Evolutionary conservation across 2,113 vertebrate genomes (phyloP), one percentile per base, ranked within the genome.

Genomic region (Eretmochelys imbricata): DNA sequence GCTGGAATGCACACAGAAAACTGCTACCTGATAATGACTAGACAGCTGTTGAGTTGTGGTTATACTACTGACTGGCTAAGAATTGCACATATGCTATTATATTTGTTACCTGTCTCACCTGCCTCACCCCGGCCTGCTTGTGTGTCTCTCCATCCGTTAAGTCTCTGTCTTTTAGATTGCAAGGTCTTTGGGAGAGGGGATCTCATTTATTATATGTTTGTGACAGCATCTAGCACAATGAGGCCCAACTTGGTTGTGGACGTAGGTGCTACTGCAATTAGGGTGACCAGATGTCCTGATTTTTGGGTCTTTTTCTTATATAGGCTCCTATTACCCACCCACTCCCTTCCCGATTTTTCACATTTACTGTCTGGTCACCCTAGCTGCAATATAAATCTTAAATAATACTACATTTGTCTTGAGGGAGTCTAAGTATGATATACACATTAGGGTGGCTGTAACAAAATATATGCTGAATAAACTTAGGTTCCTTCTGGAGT

Each of bases 41-140:
- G 53, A 20, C 59, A 31, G 59, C 27, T 13, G 59, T 11, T 62
- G 59, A 31, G 11, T 31, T 29, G 59, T 62, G 59, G 29, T 62
- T 31, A 62, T 42, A 42, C 42, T 62, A 62, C 27, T 13, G 50
- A 51, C 16, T 51, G 50, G 50, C 12, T 51, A 85, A 51, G 92
- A 93, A 84, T 13, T 89, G 72, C 90, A 91, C 83, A 84, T 92
- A 69, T 95, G 85, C 42, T 76, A 10, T 54, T 24, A 88, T 48
- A 95, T 92, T 90, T n/a, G 8, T 80, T 85, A 27, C 89, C 89
- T 93, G 72, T 88, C 78, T 84, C 46, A 62, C 80, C 89, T 93
- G 72, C 89, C 78, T 84, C 46, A 62, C 80, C 16, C 10, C 69
- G 62, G 17, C 75, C 85, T 84, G 5, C 24, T 80, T 88, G 50